Percentiles rank a stretch among this genome's conserved stretches.
phyloP scores from a whole-genome alignment of 2,888 invertebrate species.

The Acleris emargana region DNA sequence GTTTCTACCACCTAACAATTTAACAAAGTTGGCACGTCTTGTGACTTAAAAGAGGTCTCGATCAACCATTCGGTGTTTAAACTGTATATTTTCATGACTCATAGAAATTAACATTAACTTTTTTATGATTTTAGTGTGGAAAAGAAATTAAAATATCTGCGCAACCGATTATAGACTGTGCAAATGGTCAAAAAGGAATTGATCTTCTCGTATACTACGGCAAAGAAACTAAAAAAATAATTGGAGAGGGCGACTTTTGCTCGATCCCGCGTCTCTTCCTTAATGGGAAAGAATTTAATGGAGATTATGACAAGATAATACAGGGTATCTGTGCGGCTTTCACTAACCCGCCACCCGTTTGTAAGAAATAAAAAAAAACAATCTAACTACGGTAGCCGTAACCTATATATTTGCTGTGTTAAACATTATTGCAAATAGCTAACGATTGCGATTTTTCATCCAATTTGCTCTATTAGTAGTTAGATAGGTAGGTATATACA shows the following conservation, averaged over 20 bases:
- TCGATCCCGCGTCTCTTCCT: constrained; percentile 11
- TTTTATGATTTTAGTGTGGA: constrained; percentile 16
- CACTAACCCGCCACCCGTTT: constrained; percentile 9
- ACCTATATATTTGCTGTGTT: too few species aligned
- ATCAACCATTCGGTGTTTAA: too few species aligned
- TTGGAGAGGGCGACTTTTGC: neutral
- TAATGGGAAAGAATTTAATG: neutral
- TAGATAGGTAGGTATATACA: too few species aligned
- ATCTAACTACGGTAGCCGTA: too few species aligned
- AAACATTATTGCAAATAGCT: too few species aligned
- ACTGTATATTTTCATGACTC: neutral
- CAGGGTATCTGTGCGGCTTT: constrained; percentile 1
- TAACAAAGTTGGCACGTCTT: too few species aligned
- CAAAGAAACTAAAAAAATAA: constrained; percentile 2
- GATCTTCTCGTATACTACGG: constrained; percentile 28
- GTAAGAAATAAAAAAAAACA: neutral
- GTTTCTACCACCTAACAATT: too few species aligned
- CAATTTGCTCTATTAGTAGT: too few species aligned
- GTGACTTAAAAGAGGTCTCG: too few species aligned
- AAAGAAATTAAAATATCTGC: constrained; percentile 13
- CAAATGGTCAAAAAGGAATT: constrained; percentile 16
- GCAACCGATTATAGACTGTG: constrained; percentile 18
- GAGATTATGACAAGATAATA: neutral
- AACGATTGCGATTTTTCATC: too few species aligned
- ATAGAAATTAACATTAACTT: neutral